phyloP scores from a whole-genome alignment of 2,888 invertebrate species.

The Drosophila neotestacea region DNA sequence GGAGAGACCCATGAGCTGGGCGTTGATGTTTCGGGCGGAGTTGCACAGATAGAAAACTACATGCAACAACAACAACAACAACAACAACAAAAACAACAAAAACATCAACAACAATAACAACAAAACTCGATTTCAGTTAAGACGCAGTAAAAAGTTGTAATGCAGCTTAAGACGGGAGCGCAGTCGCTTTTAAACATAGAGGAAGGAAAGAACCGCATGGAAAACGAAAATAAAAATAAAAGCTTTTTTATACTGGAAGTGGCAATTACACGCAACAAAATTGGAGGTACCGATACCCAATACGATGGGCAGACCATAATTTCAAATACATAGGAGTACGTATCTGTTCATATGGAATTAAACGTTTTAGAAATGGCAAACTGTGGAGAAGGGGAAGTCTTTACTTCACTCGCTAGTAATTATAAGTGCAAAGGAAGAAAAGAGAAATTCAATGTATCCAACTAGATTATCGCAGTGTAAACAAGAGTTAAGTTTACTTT shows the following conservation, averaged over 20 bases:
- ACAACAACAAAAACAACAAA: conserved; percentile 48
- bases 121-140: conserved; percentile 82
- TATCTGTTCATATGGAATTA: conserved; percentile 33
- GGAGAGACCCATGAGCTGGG: conserved; percentile 66
- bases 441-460: conserved; percentile 57
- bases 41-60: conserved; percentile 76
- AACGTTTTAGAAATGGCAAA: conserved; percentile 54
- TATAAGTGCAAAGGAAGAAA: conserved; percentile 45
- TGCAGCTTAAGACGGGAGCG: conserved; percentile 81
- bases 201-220: conserved; percentile 77
- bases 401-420: conserved; percentile 33
- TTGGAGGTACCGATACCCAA: conserved; percentile 59
- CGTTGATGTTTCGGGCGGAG: conserved; percentile 80
- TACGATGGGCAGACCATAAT: conserved; percentile 56
- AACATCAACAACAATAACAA: conserved; percentile 40
- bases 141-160: conserved; percentile 82
- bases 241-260: conserved; percentile 65
- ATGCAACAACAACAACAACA: conserved; percentile 41
- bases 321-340: conserved; percentile 21
- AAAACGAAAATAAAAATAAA: conserved; percentile 65
- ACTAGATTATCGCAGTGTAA: conserved; percentile 4
- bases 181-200: conserved; percentile 76
- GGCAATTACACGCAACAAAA: conserved; percentile 78
- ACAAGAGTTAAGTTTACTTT: background rate
- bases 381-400: conserved; percentile 3